Conservation (phyloP, 2,888 invertebrate genomes). For the Ormyrus labotus region DNA sequence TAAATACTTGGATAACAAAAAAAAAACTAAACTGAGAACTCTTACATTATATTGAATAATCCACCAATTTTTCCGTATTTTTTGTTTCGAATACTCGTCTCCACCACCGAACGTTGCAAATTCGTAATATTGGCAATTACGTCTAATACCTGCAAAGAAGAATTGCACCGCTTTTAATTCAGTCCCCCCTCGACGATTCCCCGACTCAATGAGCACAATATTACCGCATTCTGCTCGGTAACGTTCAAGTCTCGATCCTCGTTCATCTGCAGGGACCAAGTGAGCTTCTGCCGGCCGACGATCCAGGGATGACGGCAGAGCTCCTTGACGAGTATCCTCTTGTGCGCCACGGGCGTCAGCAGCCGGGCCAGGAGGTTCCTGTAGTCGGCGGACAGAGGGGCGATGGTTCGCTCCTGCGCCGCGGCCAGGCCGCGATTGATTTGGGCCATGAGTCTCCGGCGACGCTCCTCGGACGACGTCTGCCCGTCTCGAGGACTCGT, state of each 20-base stretch:
- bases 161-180: not conserved
- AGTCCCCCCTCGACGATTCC: not conserved
- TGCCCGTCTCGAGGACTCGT: constrained; percentile 73
- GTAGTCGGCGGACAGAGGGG: constrained; percentile 75
- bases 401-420: constrained; percentile 78
- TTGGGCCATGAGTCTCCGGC: constrained; percentile 81
- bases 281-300: constrained; percentile 76
- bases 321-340: constrained; percentile 79
- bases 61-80: constrained; percentile 80
- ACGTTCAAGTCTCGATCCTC: not conserved
- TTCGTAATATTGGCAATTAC: constrained; percentile 78
- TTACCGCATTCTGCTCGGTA: constrained; percentile 60
- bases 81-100: constrained; percentile 77
- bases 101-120: constrained; percentile 75
- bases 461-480: constrained; percentile 78
- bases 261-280: not conserved
- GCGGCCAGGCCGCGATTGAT: constrained; percentile 82
- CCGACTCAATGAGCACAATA: not conserved
- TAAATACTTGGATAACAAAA: no score
- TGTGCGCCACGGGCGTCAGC: constrained; percentile 78
- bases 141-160: constrained; percentile 69
- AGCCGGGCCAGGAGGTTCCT: constrained; percentile 77
- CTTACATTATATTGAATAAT: constrained; percentile 79
- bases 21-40: not conserved
- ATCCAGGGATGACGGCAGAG: constrained; percentile 81